These are phyloP conservation scores for Sterna hirundo DNA, from an alignment of 2,113 vertebrate species.

Conservation along the genomic window DNA sequence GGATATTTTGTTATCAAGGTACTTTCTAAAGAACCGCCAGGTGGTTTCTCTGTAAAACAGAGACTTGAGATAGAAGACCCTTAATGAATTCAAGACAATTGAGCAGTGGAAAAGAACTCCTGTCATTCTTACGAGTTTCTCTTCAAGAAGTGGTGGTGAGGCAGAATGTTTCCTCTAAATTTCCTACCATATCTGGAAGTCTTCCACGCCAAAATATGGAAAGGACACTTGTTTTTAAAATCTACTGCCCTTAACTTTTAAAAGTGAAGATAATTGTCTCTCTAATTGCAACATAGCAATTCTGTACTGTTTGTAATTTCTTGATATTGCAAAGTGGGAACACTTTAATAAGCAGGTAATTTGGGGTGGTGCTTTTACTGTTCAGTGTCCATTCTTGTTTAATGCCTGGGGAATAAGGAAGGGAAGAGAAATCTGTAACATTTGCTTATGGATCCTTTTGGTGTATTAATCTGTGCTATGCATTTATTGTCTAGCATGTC, in stretches of 20 bases:
- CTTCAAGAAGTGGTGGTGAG: not conserved
- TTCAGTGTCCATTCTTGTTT: not conserved
- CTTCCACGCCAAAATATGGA: not conserved
- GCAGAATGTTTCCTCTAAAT: not conserved
- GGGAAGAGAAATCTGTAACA: not conserved
- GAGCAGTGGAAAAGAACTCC: not conserved
- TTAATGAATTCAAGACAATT: not conserved
- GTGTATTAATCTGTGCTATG: not conserved
- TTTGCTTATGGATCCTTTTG: not conserved
- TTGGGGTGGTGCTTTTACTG: not conserved
- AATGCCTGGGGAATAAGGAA: not conserved
- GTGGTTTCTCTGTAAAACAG: not conserved
- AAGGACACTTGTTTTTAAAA: not conserved
- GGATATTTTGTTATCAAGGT: not conserved
- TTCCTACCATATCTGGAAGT: not conserved
- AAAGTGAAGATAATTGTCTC: not conserved
- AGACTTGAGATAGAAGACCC: not conserved
- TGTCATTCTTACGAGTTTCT: not conserved
- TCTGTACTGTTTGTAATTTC: not conserved
- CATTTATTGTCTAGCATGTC: not conserved
- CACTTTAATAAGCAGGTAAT: not conserved
- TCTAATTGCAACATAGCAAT: not conserved
- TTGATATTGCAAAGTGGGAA: not conserved
- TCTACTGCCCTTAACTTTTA: not conserved
- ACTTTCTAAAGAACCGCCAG: not conserved